Evolutionary conservation across 2,797 vertebrate species (phyloP), one percentile per base, ranked within the genome.

Genomic region (Alca torda): DNA sequence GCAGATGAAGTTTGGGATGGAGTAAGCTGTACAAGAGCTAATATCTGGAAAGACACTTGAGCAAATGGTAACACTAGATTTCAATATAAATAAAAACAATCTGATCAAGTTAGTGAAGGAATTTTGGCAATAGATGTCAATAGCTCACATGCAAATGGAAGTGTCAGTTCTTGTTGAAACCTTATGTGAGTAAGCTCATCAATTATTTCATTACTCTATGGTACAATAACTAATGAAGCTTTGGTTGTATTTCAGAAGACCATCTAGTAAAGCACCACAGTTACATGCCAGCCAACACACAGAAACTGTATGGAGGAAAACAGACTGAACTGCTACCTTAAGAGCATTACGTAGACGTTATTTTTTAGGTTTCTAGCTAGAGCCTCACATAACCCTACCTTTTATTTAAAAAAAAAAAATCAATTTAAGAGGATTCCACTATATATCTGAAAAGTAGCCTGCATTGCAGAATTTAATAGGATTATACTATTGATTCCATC

Each of bases 401-500:
- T 97, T 97, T 96, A 96, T 93, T 97, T 95, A 90, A 75, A 59
- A 69, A 70, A 69, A 79, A 93, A 79, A 69, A 97, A 96, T 96
- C 97, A 96, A 96, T 98, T 93, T 97, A 97, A 96, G 93, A 96
- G 93, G 96, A 97, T 97, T 98, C 94, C 35, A 96, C 89, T 95
- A 93, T 96, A 94, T 97, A 95, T 96, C 94, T 97, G 96, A 95
- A 97, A 97, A 97, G 92, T 96, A 97, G 96, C 89, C 96, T 96
- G 93, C 97, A 97, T 92, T 97, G 90, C 92, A 75, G 95, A 97
- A 96, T 98, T 97, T 98, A 98, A 98, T 98, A 98, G 97, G 97
- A 98, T 98, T 98, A 98, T 93, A 67, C 51, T 98, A 98, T 98
- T 96, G 97, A 98, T 98, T 96, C 87, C 76, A 97, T 97, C 97